These are phyloP conservation scores for Sepioteuthis lessoniana DNA, from an alignment of 2,888 invertebrate genomes.

Conservation along the genomic window DNA sequence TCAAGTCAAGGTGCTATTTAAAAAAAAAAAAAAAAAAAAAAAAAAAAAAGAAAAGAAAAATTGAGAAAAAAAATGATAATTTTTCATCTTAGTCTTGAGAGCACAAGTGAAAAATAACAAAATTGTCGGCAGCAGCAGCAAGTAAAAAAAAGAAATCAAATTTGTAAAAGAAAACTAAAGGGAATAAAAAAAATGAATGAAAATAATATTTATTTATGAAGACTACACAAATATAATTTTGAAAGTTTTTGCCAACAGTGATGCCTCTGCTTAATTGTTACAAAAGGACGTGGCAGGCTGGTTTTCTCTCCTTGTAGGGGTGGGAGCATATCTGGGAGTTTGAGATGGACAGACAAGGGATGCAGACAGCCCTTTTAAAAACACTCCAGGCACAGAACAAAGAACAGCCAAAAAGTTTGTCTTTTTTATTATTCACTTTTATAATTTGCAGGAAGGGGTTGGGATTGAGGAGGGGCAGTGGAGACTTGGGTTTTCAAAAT, in stretches of 20 bases:
- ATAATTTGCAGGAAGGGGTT: background rate
- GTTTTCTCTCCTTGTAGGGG: conserved; percentile 33
- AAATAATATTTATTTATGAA: conserved; percentile 33
- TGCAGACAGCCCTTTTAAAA: conserved; percentile 2
- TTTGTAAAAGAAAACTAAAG: background rate
- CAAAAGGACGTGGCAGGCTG: conserved; percentile 33
- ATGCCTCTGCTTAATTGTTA: conserved; percentile 23
- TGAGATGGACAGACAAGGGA: conserved; percentile 33
- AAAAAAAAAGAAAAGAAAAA: background rate
- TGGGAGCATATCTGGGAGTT: conserved; percentile 10
- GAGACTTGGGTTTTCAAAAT: background rate
- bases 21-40: no score
- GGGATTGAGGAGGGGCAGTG: background rate
- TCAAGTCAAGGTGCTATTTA: no score
- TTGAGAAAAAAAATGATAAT: no score
- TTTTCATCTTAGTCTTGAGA: background rate
- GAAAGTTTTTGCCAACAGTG: conserved; percentile 33
- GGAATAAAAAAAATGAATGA: conserved; percentile 4
- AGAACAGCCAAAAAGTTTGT: conserved; percentile 17
- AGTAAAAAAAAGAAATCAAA: background rate
- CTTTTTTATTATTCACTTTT: background rate
- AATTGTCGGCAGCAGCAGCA: background rate
- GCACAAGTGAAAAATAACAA: background rate
- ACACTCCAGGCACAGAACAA: conserved; percentile 25
- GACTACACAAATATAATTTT: conserved; percentile 23